phyloP scores from a whole-genome alignment of 2,888 invertebrate species.

The Cryptosula pallasiana region DNA sequence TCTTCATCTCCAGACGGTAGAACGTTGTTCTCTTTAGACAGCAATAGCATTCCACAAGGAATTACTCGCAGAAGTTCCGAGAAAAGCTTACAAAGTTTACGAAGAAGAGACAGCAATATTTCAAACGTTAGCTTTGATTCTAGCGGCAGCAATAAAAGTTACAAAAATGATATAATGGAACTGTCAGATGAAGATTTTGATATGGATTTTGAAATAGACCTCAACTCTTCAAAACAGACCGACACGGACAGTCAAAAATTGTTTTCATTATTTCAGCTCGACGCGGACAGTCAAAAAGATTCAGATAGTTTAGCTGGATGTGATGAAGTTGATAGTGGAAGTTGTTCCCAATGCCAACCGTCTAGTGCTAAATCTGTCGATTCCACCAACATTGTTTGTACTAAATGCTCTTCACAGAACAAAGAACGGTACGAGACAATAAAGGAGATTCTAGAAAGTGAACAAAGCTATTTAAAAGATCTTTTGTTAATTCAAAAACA shows the following conservation, averaged over 20 bases:
- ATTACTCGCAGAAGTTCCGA: not conserved
- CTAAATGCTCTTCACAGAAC: conserved; percentile 80
- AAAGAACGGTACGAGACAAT: conserved; percentile 89
- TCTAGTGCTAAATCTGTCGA: not conserved
- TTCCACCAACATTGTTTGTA: conserved; percentile 57
- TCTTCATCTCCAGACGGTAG: not conserved
- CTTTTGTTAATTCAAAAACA: conserved; percentile 80
- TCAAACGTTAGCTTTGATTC: not conserved
- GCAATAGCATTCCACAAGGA: not conserved
- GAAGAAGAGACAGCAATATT: not conserved
- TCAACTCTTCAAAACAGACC: conserved; percentile 14
- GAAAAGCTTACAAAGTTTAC: not conserved
- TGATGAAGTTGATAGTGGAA: conserved; percentile 11
- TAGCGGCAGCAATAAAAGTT: not conserved
- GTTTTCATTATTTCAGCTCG: not conserved
- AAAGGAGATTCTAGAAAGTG: conserved; percentile 90
- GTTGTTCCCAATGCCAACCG: not conserved
- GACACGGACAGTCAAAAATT: conserved; percentile 20
- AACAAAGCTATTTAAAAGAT: conserved; percentile 89
- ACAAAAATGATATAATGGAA: not conserved
- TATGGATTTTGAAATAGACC: conserved; percentile 8
- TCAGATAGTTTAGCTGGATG: conserved; percentile 1
- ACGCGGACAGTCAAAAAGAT: conserved; percentile 18
- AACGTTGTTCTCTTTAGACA: not conserved
- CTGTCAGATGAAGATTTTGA: conserved; percentile 21